These are phyloP conservation scores for Eulithis prunata DNA, from an alignment of 2,888 invertebrate species.

Conservation along the genomic window DNA sequence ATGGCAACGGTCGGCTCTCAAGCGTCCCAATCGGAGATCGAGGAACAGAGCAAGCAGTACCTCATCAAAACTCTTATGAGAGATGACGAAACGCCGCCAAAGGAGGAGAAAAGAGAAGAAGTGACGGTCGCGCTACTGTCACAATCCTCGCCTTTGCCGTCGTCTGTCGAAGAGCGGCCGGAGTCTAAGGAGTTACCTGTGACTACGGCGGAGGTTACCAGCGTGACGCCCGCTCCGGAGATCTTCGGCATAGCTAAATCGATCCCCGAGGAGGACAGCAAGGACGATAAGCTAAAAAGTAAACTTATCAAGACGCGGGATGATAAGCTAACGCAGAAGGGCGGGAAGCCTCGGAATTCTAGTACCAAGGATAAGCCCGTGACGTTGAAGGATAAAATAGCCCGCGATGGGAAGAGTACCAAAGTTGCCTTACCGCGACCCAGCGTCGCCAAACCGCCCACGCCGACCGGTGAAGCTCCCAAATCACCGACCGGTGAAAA, in stretches of 20 bases:
- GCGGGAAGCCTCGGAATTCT: constrained; percentile 69
- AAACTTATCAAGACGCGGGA: constrained; percentile 54
- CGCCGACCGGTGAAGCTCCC: constrained; percentile 59
- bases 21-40: constrained; percentile 83
- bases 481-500: constrained; percentile 75
- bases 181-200: not conserved
- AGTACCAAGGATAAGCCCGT: constrained; percentile 75
- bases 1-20: constrained; percentile 78
- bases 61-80: constrained; percentile 96
- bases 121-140: constrained; percentile 71
- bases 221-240: constrained; percentile 67
- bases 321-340: constrained; percentile 70
- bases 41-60: constrained; percentile 90
- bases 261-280: constrained; percentile 60
- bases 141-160: constrained; percentile 11
- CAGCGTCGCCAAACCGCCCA: constrained; percentile 54
- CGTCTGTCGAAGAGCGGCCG: constrained; percentile 9
- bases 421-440: constrained; percentile 73
- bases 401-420: constrained; percentile 70
- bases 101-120: constrained; percentile 84
- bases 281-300: constrained; percentile 63
- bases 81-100: constrained; percentile 90
- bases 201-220: constrained; percentile 35
- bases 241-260: constrained; percentile 83
- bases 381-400: constrained; percentile 71